Evolutionary conservation across 2,888 invertebrate species (phyloP).

Genomic region (Atrina japonica): DNA sequence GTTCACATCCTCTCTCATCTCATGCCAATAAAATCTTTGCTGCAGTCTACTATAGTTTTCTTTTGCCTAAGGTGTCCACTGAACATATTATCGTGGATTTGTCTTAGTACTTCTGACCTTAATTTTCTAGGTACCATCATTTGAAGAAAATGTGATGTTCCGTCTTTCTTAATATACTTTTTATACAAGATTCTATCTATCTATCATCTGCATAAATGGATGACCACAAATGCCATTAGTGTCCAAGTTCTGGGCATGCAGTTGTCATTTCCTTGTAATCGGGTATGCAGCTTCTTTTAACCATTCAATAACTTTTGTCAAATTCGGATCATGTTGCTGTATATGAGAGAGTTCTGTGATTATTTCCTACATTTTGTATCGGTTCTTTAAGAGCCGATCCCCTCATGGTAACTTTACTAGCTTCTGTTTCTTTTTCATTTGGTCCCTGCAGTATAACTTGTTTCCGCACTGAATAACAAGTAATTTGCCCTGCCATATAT

Average conservation of each 20-base stretch:
- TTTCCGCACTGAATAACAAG: not conserved
- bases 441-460: not conserved
- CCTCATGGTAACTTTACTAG: slow-evolving; percentile 1
- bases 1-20: too few relatives aligned
- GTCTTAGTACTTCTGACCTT: too few relatives aligned
- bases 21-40: too few relatives aligned
- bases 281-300: too few relatives aligned
- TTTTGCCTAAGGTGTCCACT: slow-evolving; percentile 33
- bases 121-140: too few relatives aligned
- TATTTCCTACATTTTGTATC: not conserved
- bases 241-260: too few relatives aligned
- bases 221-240: too few relatives aligned
- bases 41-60: slow-evolving; percentile 34
- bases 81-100: slow-evolving; percentile 12
- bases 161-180: not conserved
- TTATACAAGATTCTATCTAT: too few relatives aligned
- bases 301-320: not conserved
- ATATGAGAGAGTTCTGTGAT: not conserved
- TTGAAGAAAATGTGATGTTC: too few relatives aligned
- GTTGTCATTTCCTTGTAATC: too few relatives aligned
- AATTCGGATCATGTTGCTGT: slow-evolving; percentile 9
- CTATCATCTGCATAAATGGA: too few relatives aligned
- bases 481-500: slow-evolving; percentile 6
- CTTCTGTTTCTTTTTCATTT: not conserved
- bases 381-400: not conserved